Conservation (phyloP, 2,888 invertebrate genomes). For the Sarcophaga carnaria region DNA sequence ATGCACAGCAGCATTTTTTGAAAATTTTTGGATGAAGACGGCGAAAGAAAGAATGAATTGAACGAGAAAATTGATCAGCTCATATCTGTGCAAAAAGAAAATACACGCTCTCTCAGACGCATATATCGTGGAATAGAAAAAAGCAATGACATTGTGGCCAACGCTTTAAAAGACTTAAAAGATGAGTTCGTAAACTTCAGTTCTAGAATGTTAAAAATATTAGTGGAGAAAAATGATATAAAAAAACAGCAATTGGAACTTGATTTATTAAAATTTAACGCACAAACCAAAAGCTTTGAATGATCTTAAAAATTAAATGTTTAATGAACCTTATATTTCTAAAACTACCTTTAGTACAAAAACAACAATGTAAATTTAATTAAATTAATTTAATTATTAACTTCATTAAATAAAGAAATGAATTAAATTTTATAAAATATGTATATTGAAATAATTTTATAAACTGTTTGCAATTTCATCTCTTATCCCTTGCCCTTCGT, state of each 20-base stretch:
- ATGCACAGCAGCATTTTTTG: neutral
- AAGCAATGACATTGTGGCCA: neutral
- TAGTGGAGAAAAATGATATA: neutral
- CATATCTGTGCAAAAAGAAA: conserved; percentile 4
- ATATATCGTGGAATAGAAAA: conserved; percentile 13
- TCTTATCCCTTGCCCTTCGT: conserved; percentile 39
- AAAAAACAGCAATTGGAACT: no score
- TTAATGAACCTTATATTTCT: no score
- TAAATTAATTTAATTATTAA: no score
- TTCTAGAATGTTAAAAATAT: conserved; percentile 9
- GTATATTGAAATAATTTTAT: neutral
- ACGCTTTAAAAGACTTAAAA: conserved; percentile 27
- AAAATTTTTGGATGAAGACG: conserved; percentile 8
- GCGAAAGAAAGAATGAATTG: neutral
- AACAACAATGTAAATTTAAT: no score
- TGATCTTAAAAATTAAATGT: no score
- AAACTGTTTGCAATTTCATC: conserved; percentile 37
- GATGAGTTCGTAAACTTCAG: conserved; percentile 17
- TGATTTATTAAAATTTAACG: no score
- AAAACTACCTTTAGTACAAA: no score
- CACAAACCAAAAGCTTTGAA: no score
- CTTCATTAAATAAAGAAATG: no score
- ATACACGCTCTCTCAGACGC: conserved; percentile 4
- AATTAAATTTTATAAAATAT: no score
- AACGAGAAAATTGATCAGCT: conserved; percentile 8